Evolutionary conservation across 2,113 vertebrate species (phyloP).

Genomic region (Limanda limanda): DNA sequence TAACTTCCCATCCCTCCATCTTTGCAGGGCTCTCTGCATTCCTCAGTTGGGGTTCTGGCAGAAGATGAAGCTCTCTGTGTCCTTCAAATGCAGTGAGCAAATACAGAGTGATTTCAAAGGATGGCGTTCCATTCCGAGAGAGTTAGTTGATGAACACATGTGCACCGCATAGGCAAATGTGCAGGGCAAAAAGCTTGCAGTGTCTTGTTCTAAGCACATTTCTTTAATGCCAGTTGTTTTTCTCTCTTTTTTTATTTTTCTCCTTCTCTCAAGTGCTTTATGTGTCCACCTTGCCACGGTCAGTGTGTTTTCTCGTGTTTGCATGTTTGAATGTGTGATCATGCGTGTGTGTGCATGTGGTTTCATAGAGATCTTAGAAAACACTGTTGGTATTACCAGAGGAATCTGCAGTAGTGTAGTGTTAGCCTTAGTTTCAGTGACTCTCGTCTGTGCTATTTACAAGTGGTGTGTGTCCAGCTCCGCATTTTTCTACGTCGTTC

Average conservation of each 20-base stretch:
- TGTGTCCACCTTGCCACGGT: constrained; percentile 46
- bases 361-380: constrained; percentile 70
- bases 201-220: constrained; percentile 60
- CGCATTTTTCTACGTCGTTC: constrained; percentile 54
- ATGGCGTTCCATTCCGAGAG: constrained; percentile 72
- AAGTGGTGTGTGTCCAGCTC: constrained; percentile 75
- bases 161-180: constrained; percentile 49
- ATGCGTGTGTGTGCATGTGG: constrained; percentile 32
- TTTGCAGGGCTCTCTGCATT: constrained; percentile 47
- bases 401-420: constrained; percentile 75
- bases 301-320: constrained; percentile 52
- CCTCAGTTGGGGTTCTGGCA: constrained; percentile 50
- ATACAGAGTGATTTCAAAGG: constrained; percentile 59
- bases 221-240: constrained; percentile 48
- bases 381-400: constrained; percentile 67
- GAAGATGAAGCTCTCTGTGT: constrained; percentile 55
- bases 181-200: constrained; percentile 68
- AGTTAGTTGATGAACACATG: constrained; percentile 62
- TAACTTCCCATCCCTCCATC: constrained; percentile 45
- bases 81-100: constrained; percentile 62
- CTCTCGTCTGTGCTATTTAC: constrained; percentile 80
- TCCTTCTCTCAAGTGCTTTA: constrained; percentile 59
- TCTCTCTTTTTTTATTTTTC: constrained; percentile 21
- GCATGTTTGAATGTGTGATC: constrained; percentile 45
- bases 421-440: constrained; percentile 73